phyloP scores from a whole-genome alignment of 1,140 invertebrate genomes.

The Atta cephalotes region DNA sequence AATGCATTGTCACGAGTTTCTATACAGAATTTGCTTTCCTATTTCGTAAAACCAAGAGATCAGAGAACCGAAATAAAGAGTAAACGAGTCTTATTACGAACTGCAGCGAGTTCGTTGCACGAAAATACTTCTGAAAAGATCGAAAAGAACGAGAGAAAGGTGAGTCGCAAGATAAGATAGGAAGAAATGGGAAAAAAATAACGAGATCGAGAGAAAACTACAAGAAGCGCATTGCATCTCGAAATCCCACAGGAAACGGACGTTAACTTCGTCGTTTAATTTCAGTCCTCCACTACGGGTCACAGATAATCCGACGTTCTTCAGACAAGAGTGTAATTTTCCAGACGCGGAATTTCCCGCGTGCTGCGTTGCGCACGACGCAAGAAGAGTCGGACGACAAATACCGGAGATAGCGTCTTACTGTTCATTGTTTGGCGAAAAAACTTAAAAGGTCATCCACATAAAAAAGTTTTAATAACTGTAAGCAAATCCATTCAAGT shows the following conservation, averaged over 20 bases:
- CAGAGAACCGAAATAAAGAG: slow-evolving; percentile 42
- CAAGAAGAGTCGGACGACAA: slow-evolving; percentile 34
- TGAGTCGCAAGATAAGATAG: slow-evolving; percentile 3
- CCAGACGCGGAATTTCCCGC: slow-evolving; percentile 59
- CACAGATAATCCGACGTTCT: slow-evolving; percentile 62
- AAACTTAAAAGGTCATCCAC: neutral
- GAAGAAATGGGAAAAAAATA: slow-evolving; percentile 10
- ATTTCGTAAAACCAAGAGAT: neutral
- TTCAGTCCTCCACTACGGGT: slow-evolving; percentile 68
- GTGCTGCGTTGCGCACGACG: slow-evolving; percentile 31
- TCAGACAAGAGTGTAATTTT: slow-evolving; percentile 57
- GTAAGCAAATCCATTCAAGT: too few relatives aligned
- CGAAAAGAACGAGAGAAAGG: slow-evolving; percentile 10
- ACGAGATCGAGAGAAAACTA: slow-evolving; percentile 45
- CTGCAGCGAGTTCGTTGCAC: slow-evolving; percentile 37
- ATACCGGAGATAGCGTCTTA: slow-evolving; percentile 21
- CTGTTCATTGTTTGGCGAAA: neutral
- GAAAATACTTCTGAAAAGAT: slow-evolving; percentile 36
- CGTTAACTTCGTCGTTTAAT: slow-evolving; percentile 66
- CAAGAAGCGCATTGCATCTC: slow-evolving; percentile 61
- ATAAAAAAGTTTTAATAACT: too few relatives aligned
- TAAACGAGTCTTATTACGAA: slow-evolving; percentile 58
- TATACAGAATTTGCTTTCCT: neutral
- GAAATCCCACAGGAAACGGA: slow-evolving; percentile 66
- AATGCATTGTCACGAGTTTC: slow-evolving; percentile 10